These are phyloP conservation scores for Oncorhynchus mykiss DNA, from an alignment of 2,113 vertebrate species.

Conservation along the genomic window DNA sequence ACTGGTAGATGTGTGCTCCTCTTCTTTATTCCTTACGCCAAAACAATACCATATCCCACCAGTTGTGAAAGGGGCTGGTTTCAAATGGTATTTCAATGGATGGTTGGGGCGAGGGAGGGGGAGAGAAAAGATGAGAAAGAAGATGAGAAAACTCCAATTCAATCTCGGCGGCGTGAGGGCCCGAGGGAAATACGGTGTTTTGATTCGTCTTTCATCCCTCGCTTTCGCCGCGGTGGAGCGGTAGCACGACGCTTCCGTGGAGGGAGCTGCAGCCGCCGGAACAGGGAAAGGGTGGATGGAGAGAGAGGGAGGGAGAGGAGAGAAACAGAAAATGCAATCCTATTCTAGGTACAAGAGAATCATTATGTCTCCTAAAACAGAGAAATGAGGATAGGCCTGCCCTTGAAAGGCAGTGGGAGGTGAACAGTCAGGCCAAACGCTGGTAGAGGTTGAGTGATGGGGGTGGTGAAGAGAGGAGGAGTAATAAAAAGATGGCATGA, in stretches of 20 bases:
- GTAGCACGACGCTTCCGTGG: constrained; percentile 46
- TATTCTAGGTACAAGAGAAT: constrained; percentile 66
- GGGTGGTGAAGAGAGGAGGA: not conserved
- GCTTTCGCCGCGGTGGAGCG: constrained; percentile 52
- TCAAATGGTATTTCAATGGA: not conserved
- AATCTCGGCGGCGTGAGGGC: constrained; percentile 66
- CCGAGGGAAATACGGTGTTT: constrained; percentile 67
- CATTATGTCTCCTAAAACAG: constrained; percentile 69
- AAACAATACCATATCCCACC: not conserved
- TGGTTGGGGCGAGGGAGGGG: constrained; percentile 6
- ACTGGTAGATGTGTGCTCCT: not conserved
- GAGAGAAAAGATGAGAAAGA: constrained; percentile 61
- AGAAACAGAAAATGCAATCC: constrained; percentile 67
- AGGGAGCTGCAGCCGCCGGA: constrained; percentile 24
- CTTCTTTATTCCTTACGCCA: not conserved
- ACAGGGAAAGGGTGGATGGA: not conserved
- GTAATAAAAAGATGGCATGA: not conserved
- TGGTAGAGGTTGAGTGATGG: not conserved
- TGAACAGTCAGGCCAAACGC: constrained; percentile 6
- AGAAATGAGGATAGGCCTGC: constrained; percentile 50
- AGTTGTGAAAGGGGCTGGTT: not conserved
- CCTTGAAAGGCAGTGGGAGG: constrained; percentile 48
- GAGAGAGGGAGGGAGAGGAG: constrained; percentile 8
- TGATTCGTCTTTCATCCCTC: constrained; percentile 68
- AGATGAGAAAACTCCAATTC: constrained; percentile 73